Conservation (phyloP, 2,113 vertebrate species). For the Macaca mulatta region DNA sequence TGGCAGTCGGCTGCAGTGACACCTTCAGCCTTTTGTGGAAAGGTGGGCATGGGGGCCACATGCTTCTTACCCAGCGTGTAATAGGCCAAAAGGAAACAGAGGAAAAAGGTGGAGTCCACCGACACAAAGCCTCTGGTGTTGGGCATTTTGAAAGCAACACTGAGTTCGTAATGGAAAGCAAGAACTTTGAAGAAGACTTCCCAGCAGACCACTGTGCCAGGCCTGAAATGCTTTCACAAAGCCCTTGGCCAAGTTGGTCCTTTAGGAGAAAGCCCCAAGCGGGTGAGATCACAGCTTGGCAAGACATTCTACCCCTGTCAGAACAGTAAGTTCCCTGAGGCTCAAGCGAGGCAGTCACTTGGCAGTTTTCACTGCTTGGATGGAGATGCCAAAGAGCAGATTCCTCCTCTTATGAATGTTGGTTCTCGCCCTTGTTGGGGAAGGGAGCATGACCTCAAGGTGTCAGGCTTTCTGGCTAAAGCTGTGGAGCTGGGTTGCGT, state of each 20-base stretch:
- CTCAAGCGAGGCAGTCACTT: neutral
- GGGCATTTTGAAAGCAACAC: neutral
- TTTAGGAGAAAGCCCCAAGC: neutral
- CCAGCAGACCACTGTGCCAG: neutral
- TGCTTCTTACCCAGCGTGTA: neutral
- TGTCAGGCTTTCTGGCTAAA: neutral
- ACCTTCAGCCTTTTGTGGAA: neutral
- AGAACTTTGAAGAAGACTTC: neutral
- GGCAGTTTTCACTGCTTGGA: neutral
- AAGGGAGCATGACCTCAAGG: neutral
- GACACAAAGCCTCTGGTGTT: neutral
- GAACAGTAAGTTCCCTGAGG: conserved; percentile 13
- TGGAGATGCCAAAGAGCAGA: neutral
- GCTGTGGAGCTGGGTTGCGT: neutral
- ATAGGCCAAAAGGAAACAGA: neutral
- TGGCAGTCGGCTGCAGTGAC: conserved; percentile 59
- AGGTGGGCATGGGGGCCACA: neutral
- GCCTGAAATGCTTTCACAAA: conserved; percentile 4
- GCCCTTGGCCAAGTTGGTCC: neutral
- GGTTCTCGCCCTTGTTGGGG: neutral
- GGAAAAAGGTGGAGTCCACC: neutral
- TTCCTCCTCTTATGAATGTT: accelerated
- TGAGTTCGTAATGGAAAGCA: conserved; percentile 38
- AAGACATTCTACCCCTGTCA: neutral
- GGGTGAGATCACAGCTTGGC: conserved; percentile 63